Base-by-base conservation (phyloP, 2,888 invertebrate species). In the Syritta pipiens region DNA sequence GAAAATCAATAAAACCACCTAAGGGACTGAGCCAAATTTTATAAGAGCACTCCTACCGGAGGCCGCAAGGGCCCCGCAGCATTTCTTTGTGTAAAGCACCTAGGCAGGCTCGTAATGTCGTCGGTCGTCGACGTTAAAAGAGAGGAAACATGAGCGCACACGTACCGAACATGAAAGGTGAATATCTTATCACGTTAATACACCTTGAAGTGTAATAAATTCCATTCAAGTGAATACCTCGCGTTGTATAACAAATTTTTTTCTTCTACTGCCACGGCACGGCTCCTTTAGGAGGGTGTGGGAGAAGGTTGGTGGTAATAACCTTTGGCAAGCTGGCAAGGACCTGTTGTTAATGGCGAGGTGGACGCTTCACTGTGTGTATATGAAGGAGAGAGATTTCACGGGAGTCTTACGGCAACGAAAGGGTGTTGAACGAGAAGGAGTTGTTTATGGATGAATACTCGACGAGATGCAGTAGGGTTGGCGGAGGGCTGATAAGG, bases 131-230 rank as follows among this genome's bases (percentile, higher is more conserved):
- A n/a, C 53, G 10, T 17, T 1, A 12, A 32, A 2, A 22, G 17
- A 17, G 53, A 53, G 77, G 53, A 72, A 62, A 51, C 74, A 63
- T 44, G 22, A 63, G 51, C 75, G n/a, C n/a, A n/a, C n/a, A 81
- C 75, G 75, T 81, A 63, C 44, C 26, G 35, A 69, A 63, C 81
- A 81, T 75, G 63, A 68, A 69, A 75, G 74, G 75, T 69, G 81
- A 75, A 75, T 75, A 81, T 69, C 81, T 81, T 75, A 75, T 81
- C 81, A 81, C 63, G 59, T 81, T 81, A 67, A 81, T 81, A 75
- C 63, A 75, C 68, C 81, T 75, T 75, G 63, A 81, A 81, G 68
- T 81, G 81, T 63, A 81, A 81, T 81, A 81, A 81, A 81, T 75
- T 75, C 53, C 17, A 57, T 65, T 72, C 68, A 76, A 76, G 79